Evolutionary conservation across 1,140 invertebrate genomes (phyloP), one percentile per base, ranked within the genome.

Genomic region (Hycleus phaleratus): DNA sequence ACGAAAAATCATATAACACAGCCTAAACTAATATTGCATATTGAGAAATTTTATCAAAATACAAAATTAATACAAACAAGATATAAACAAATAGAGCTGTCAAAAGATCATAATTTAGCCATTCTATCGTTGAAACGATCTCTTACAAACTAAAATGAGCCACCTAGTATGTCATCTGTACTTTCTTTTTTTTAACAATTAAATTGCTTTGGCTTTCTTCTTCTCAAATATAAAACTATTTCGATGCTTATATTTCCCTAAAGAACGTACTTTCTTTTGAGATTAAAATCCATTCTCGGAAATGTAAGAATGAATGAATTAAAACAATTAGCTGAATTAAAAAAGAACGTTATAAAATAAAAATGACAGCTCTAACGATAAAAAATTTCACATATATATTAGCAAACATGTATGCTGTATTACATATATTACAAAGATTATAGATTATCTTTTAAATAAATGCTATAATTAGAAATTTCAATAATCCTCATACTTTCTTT

Each of bases 1-100:
- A 62, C 50, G 26, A 26, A 55, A 42, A 63, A 61, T 43, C 52
- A 54, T 61, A 61, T 44, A 58, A 64, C 58, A 65, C 63, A 68
- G 61, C 60, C 60, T 62, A 65, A 51, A 55, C 59, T 58, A 58
- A 61, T 61, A 64, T 64, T 63, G 62, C 60, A 62, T 11, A 54
- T 10, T 56, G 42, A 54, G 48, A 24, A 48, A 51, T 53, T 40
- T 61, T 47, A 52, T 47, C 26, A 49, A 59, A 56, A 25, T 43
- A 50, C 26, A 60, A 62, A 46, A 56, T 53, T 38, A 46, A 26
- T 26, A 32, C 7, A 42, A 42, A 42, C 40, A 42, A 42, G 10
- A 11, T 42, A n/a, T 42, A 32, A 5, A 32, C 43, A 42, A n/a
- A 44, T 38, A 43, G 38, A 51, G 48, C 48, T 58, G 45, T 50